A percentile compares a stretch with the other conserved stretches of the same genome.
Conservation (phyloP, 2,113 vertebrate genomes). For the Aspiorhynchus laticeps region DNA sequence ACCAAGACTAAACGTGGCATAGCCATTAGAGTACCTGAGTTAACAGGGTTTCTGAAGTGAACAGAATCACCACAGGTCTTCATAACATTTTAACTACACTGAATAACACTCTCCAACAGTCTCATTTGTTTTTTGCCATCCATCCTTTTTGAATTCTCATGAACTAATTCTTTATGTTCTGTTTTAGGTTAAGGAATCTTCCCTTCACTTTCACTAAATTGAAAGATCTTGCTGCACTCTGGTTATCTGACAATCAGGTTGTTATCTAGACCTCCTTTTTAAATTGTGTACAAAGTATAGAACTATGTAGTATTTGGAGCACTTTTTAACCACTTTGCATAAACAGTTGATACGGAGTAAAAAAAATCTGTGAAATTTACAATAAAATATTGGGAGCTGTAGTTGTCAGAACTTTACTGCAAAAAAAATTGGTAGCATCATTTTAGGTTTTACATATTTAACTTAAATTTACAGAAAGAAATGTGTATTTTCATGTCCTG, state of each 20-base stretch:
- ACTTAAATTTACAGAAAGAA: too few species aligned
- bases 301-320: background rate
- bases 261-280: conserved; percentile 1
- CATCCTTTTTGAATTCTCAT: background rate
- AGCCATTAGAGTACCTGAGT: conserved; percentile 37
- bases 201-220: conserved; percentile 98
- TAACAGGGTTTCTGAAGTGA: conserved; percentile 32
- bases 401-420: too few species aligned
- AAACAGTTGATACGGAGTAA: background rate
- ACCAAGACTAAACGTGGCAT: conserved; percentile 41
- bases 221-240: conserved; percentile 96
- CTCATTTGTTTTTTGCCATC: background rate
- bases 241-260: conserved; percentile 99
- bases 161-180: conserved; percentile 2
- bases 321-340: background rate
- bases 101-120: background rate
- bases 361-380: too few species aligned
- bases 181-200: conserved; percentile 91
- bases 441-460: too few species aligned
- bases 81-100: conserved; percentile 12
- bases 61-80: background rate
- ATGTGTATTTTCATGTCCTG: too few species aligned
- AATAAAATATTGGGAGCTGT: too few species aligned
- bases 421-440: too few species aligned
- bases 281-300: background rate